Base-by-base conservation (phyloP, 53 echinoderm and acorn worm species). In the Holothuria leucospilota region DNA sequence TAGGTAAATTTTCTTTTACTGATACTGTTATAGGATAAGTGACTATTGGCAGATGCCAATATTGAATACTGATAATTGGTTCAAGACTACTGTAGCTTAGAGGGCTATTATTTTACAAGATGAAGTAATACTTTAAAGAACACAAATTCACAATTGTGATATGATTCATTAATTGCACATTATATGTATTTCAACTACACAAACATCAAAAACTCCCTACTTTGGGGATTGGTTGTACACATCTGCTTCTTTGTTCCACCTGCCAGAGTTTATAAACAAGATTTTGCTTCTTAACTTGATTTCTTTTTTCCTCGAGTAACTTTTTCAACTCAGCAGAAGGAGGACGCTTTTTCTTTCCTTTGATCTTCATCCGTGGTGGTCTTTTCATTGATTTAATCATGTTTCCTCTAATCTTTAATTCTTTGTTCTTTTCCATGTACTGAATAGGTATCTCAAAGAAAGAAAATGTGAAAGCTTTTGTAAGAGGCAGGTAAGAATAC, bases 401-500 rank as follows among this genome's bases (percentile, higher is more conserved):
- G 68, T 67, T 60, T 8, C 84, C 92, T 84, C 84, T 84, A 46
- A 89, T 64, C 83, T 29, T 80, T 56, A 94, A 66, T 8, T 21
- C 13, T 1, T 77, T 63, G 73, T 91, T 96, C 56, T 91, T 85
- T 23, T 82, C 93, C n/a, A 68, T 56, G 63, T 96, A 93, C 72
- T 93, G 91, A 27, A 73, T 59, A 5, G 96, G 93, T 25, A 96
- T 20, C 28, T 91, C 82, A 90, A 91, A 96, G 67, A 93, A 52
- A 20, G 96, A 96, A 63, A 95, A 96, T 23, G 93, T 91, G 69
- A 93, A 96, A 8, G 96, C 91, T 27, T 77, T 85, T 6, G 96
- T 96, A 39, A 96, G 91, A 62, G 93, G 89, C 51, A 95, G 69
- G 38, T 82, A 77, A 18, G 86, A 90, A 16, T 65, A 63, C 4